A percentile compares a stretch with the other conserved stretches of the same genome.
These are phyloP conservation scores for Morpho achilles DNA, from an alignment of 2,888 invertebrate genomes.

Conservation along the genomic window DNA sequence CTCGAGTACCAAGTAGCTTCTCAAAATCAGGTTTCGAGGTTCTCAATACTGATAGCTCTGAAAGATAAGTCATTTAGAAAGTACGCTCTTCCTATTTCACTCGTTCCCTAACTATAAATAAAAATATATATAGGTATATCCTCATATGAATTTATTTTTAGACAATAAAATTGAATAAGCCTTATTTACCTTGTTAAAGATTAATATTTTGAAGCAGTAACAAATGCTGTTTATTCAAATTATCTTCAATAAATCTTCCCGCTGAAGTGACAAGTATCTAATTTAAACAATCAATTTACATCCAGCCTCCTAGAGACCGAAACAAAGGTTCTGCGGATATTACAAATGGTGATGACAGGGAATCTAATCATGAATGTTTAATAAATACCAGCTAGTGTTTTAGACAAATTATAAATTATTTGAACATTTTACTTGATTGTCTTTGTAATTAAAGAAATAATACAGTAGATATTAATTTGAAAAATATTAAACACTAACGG, in stretches of 20 bases:
- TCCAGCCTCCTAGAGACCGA: conserved; percentile 23
- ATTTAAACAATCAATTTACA: conserved; percentile 35
- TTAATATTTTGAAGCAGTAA: conserved; percentile 1
- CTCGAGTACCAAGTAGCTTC: too few species aligned
- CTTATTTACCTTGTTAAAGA: too few species aligned
- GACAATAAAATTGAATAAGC: neutral
- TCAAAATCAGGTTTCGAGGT: too few species aligned
- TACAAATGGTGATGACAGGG: conserved; percentile 17
- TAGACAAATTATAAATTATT: neutral
- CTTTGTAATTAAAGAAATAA: too few species aligned
- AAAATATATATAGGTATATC: too few species aligned
- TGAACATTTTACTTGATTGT: too few species aligned
- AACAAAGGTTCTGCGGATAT: conserved; percentile 24
- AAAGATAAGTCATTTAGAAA: too few species aligned
- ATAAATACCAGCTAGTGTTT: conserved; percentile 7
- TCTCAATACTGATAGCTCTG: too few species aligned
- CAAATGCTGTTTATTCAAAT: conserved; percentile 13
- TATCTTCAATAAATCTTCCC: conserved; percentile 26
- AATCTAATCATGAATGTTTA: conserved; percentile 10
- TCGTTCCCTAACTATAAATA: too few species aligned
- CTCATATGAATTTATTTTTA: neutral
- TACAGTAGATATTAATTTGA: too few species aligned
- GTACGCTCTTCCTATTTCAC: too few species aligned
- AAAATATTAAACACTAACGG: too few species aligned
- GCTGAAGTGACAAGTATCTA: conserved; percentile 27